These are phyloP conservation scores for Cetonia aurata DNA, from an alignment of 2,888 invertebrate species.

Conservation along the genomic window DNA sequence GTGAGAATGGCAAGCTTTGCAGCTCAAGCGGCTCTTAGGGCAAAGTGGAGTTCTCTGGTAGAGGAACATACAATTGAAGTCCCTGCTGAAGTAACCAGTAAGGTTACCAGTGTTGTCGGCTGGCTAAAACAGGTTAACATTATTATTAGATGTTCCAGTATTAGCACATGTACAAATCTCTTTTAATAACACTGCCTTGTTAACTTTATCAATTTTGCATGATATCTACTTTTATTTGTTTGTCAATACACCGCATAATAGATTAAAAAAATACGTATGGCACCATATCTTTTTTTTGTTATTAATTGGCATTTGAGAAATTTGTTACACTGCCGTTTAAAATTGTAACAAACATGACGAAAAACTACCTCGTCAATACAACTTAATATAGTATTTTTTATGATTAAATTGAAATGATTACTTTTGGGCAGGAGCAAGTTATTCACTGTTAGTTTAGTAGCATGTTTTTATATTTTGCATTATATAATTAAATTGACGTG, in stretches of 20 bases:
- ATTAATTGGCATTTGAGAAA: neutral
- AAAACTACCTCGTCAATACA: too few relatives aligned
- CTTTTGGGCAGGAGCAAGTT: too few relatives aligned
- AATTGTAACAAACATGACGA: too few relatives aligned
- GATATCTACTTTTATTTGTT: constrained; percentile 4
- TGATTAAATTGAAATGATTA: too few relatives aligned
- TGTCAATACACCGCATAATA: neutral
- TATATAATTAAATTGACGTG: too few relatives aligned
- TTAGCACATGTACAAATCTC: constrained; percentile 25
- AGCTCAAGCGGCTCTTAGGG: constrained; percentile 78
- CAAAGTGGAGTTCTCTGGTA: constrained; percentile 80
- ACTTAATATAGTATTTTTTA: too few relatives aligned
- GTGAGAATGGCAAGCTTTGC: constrained; percentile 76
- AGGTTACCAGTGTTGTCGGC: constrained; percentile 83
- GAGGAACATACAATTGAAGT: constrained; percentile 78
- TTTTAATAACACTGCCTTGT: constrained; percentile 20
- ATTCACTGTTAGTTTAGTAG: too few relatives aligned
- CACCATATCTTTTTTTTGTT: neutral
- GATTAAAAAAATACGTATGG: too few relatives aligned
- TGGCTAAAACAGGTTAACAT: constrained; percentile 81
- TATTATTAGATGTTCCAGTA: constrained; percentile 24
- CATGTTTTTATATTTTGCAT: too few relatives aligned
- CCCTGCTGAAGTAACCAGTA: constrained; percentile 75
- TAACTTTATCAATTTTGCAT: constrained; percentile 11
- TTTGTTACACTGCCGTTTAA: too few relatives aligned